phyloP scores from a whole-genome alignment of 1,140 invertebrate species.

The Leptoteleia sp. region DNA sequence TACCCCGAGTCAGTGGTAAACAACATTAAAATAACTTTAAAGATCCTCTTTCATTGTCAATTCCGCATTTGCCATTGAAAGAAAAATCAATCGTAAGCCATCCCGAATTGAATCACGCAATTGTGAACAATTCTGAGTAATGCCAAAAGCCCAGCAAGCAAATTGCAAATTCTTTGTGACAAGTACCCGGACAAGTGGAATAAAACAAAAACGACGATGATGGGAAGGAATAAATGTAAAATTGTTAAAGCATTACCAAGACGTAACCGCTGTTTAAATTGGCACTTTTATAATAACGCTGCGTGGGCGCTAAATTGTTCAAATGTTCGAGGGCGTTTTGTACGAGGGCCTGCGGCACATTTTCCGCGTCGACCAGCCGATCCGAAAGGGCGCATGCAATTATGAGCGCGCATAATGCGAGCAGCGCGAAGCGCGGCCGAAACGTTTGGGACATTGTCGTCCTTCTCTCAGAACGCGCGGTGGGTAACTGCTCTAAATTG shows the following conservation, averaged over 20 bases:
- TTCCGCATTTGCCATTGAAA: no score
- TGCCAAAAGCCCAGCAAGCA: no score
- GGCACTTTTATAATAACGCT: conserved; percentile 25
- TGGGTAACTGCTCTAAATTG: conserved; percentile 48
- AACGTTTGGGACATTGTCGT: conserved; percentile 40
- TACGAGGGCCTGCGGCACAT: conserved; percentile 10
- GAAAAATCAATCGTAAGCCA: no score
- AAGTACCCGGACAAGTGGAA: no score
- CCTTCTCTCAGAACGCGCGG: conserved; percentile 23
- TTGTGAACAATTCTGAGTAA: no score
- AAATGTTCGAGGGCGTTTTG: conserved; percentile 24
- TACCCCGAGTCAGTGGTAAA: no score
- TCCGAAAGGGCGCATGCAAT: no score
- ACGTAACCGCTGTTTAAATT: conserved; percentile 27
- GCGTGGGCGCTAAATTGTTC: conserved; percentile 30
- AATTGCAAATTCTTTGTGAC: no score
- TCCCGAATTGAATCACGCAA: no score
- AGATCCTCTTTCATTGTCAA: no score
- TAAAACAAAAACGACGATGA: no score
- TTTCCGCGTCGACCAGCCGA: conserved; percentile 6
- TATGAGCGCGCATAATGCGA: conserved; percentile 34
- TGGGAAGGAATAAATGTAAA: neutral
- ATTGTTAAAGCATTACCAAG: conserved; percentile 32
- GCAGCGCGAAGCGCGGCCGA: conserved; percentile 24
- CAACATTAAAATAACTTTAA: no score